Evolutionary conservation across 2,888 invertebrate genomes (phyloP), one percentile per base, ranked within the genome.

Genomic region (Aelia acuminata): DNA sequence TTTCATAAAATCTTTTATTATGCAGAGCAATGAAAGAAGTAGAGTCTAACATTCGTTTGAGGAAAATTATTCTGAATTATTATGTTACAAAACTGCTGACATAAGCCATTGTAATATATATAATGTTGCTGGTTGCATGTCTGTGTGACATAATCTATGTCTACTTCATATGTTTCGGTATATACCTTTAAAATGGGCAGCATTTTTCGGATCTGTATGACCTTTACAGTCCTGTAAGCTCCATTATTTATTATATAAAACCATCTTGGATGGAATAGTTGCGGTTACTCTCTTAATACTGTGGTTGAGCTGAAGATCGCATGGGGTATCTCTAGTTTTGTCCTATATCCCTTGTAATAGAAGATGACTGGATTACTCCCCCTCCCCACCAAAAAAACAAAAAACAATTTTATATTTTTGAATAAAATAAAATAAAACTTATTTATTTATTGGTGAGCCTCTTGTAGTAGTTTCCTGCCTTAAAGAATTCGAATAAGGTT

Each of bases 211-310:
- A 70, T 70, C 35, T 35, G 8, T 70, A 18, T 70, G 35, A 70
- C 63, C 63, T 70, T 70, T 70, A 35, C 31, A 70, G 8, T 70
- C 31, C 31, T 70, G 35, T 70, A 35, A 18, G 63, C 20, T 70
- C 63, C 18, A 31, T 31, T 70, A 70, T 70, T 70, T 70, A 70
- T 70, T 35, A 70, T 18, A 70, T 47, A 80, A 43, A n/a, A 0
- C 43, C 22, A 43, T 80, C 22, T n/a, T 22, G n/a, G 80, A 80
- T 80, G 43, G n/a, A 80, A 80, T 80, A 80, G 80, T 35, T 80
- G 80, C n/a, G 80, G 80, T 80, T 11, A 11, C 43, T 43, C 11
- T n/a, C 22, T n/a, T 80, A 80, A 43, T 47, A 80, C 22, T 80
- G 80, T 22, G 80, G 80, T 80, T 47, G 22, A n/a, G 13, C 1